These are phyloP conservation scores for Neomonachus schauinslandi DNA, from an alignment of 2,113 vertebrate species.

Conservation along the genomic window DNA sequence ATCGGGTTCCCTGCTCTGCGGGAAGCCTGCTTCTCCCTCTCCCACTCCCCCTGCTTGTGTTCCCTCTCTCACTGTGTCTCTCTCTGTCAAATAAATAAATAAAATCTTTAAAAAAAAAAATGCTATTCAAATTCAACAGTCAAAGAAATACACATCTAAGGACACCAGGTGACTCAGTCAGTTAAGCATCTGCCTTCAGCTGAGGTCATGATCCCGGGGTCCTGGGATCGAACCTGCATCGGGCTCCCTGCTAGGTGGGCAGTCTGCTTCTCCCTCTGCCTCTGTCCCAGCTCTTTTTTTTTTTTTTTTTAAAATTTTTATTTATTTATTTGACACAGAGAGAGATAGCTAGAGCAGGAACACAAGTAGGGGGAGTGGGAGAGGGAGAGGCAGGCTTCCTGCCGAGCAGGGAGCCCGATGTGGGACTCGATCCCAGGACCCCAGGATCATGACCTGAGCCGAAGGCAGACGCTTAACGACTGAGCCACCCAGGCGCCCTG, in stretches of 20 bases:
- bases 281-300: not conserved
- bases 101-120: not conserved
- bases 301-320: too few species aligned
- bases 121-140: not conserved
- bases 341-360: too few species aligned
- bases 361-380: too few species aligned
- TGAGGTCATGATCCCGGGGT: not conserved
- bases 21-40: not conserved
- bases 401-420: too few species aligned
- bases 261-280: not conserved
- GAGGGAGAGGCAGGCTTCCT: too few species aligned
- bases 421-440: too few species aligned
- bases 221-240: not conserved
- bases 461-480: too few species aligned
- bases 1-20: not conserved
- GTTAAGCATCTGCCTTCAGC: not conserved
- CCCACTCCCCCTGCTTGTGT: too few species aligned
- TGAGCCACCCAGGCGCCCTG: too few species aligned
- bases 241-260: not conserved
- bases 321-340: too few species aligned
- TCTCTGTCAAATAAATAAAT: not conserved
- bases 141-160: constrained; percentile 1
- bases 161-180: not conserved
- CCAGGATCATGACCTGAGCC: too few species aligned
- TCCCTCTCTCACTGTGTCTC: too few species aligned